These are phyloP conservation scores for Syritta pipiens DNA, from an alignment of 2,888 invertebrate species.

Conservation along the genomic window DNA sequence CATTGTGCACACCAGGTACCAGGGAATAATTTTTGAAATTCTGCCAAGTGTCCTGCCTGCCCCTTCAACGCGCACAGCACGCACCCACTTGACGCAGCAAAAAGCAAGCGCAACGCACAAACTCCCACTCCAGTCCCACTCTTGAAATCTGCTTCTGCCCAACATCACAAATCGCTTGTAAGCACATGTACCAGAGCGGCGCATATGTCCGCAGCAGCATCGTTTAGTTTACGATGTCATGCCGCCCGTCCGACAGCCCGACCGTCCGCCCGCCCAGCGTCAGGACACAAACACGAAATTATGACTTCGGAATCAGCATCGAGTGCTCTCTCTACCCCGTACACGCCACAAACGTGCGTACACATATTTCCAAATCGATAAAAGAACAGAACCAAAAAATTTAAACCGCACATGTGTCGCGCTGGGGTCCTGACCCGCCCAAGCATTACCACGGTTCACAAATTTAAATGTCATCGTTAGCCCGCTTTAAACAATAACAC, in stretches of 20 bases:
- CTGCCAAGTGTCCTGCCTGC: conserved; percentile 38
- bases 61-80: no score
- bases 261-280: no score
- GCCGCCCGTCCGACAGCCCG: no score
- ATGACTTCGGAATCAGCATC: conserved; percentile 33
- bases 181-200: conserved; percentile 7
- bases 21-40: conserved; percentile 20
- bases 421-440: conserved; percentile 16
- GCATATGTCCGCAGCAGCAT: conserved; percentile 3
- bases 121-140: conserved; percentile 2
- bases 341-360: no score
- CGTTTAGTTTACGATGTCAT: conserved; percentile 18
- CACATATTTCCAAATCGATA: neutral
- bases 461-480: conserved; percentile 34
- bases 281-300: conserved; percentile 36
- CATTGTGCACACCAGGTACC: conserved; percentile 37
- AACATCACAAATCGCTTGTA: conserved; percentile 17
- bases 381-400: neutral
- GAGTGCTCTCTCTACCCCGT: conserved; percentile 10
- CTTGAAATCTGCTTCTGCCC: conserved; percentile 33
- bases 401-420: conserved; percentile 15
- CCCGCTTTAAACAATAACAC: conserved; percentile 1
- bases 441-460: neutral
- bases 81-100: conserved; percentile 42
- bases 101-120: conserved; percentile 44